These are phyloP conservation scores for Dendronephthya gigantea DNA, from an alignment of 64 coral and sea anemone genomes.

Conservation along the genomic window DNA sequence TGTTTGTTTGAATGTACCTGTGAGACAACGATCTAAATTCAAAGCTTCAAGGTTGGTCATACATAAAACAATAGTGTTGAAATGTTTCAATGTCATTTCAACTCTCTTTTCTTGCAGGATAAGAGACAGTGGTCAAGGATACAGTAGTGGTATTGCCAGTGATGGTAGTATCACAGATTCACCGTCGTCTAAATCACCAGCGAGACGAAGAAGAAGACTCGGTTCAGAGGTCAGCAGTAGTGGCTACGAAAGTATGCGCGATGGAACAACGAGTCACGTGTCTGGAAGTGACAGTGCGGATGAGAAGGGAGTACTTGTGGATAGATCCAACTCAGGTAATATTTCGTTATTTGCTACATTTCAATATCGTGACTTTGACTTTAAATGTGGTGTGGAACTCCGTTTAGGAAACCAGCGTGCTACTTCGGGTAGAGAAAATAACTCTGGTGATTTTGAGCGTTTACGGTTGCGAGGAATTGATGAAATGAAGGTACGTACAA, in stretches of 20 bases:
- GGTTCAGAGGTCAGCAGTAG: constrained; percentile 10
- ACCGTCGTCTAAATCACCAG: constrained; percentile 3
- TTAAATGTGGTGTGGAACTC: not conserved
- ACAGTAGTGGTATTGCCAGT: constrained; percentile 4
- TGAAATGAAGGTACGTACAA: not conserved
- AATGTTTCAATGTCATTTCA: too few relatives aligned
- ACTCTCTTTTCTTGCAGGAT: not conserved
- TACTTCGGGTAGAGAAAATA: not conserved
- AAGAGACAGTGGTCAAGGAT: constrained; percentile 3
- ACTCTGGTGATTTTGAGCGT: not conserved
- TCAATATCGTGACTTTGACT: not conserved
- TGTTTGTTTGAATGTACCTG: not conserved
- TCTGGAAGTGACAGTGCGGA: constrained; percentile 6
- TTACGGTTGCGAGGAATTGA: not conserved
- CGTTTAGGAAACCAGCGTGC: not conserved
- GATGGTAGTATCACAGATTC: constrained; percentile 9
- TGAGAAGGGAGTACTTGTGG: not conserved
- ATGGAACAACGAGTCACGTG: not conserved
- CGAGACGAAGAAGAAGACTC: not conserved
- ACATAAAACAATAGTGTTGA: too few relatives aligned
- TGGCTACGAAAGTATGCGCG: constrained; percentile 8
- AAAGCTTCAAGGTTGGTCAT: constrained; percentile 10
- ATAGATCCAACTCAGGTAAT: not conserved
- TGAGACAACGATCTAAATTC: not conserved
- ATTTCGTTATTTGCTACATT: not conserved